phyloP scores from a whole-genome alignment of 2,113 vertebrate genomes.

The Stigmatopora nigra region DNA sequence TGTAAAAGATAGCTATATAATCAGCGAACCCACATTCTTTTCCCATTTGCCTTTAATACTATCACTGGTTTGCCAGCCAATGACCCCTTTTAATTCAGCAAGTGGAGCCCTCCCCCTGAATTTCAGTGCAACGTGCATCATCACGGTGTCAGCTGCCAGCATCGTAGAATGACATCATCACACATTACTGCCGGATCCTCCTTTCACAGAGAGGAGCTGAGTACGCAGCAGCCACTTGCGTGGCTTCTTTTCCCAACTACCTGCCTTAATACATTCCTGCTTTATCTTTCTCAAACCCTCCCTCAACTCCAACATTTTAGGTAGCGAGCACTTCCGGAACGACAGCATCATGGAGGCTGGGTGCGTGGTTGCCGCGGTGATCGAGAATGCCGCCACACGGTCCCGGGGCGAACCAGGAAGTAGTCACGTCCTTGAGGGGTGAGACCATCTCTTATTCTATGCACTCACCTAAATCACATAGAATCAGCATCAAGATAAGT shows the following conservation, averaged over 20 bases:
- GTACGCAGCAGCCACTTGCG: conserved; percentile 34
- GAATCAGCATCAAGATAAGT: conserved; percentile 59
- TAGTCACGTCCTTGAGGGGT: conserved; percentile 69
- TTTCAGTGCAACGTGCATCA: conserved; percentile 25
- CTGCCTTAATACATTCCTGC: conserved; percentile 6
- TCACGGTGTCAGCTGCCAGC: conserved; percentile 25
- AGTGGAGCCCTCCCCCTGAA: conserved; percentile 13
- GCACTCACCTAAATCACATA: conserved; percentile 14
- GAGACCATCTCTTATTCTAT: conserved; percentile 40
- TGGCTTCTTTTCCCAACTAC: conserved; percentile 24
- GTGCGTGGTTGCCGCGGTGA: conserved; percentile 69
- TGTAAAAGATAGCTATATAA: not conserved
- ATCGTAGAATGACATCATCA: conserved; percentile 55
- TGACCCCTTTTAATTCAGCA: conserved; percentile 9
- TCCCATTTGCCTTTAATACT: not conserved
- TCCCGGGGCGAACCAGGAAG: conserved; percentile 61
- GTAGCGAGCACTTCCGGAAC: conserved; percentile 67
- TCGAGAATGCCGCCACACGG: conserved; percentile 61
- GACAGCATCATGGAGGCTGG: conserved; percentile 69
- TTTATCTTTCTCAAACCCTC: conserved; percentile 11
- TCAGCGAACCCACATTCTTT: not conserved
- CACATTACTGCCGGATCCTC: conserved; percentile 46
- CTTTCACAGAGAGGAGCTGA: conserved; percentile 43
- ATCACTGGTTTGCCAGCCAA: not conserved
- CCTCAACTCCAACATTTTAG: conserved; percentile 46